Evolutionary conservation across 64 coral and sea anemone species (phyloP).

Genomic region (Exaiptasia diaphana): DNA sequence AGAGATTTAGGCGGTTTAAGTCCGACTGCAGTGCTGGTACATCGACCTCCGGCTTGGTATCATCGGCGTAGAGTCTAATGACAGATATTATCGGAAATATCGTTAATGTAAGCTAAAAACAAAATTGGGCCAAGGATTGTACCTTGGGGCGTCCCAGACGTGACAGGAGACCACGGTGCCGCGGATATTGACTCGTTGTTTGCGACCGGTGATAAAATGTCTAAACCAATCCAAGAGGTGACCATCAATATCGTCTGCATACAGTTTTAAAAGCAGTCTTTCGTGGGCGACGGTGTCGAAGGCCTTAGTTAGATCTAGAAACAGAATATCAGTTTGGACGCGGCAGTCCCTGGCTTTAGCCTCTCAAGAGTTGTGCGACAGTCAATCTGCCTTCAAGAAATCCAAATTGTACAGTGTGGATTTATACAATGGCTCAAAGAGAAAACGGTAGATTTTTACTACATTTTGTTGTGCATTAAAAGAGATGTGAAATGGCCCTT

Average conservation of each 20-base stretch:
- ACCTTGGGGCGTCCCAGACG: conserved; percentile 21
- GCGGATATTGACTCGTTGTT: background rate
- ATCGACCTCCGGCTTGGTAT: background rate
- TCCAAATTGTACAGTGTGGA: too few relatives aligned
- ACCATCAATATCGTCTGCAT: conserved; percentile 12
- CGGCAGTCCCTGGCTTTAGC: too few relatives aligned
- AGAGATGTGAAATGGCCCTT: too few relatives aligned
- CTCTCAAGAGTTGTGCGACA: too few relatives aligned
- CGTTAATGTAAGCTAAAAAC: background rate
- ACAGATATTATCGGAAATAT: too few relatives aligned
- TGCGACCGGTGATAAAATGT: conserved; percentile 28
- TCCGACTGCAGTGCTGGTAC: background rate
- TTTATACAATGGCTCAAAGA: too few relatives aligned
- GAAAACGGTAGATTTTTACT: too few relatives aligned
- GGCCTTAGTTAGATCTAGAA: conserved; percentile 14
- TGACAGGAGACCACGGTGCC: background rate
- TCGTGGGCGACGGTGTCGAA: conserved; percentile 27
- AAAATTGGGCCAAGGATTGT: conserved; percentile 2
- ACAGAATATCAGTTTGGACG: background rate
- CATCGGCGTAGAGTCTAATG: too few relatives aligned
- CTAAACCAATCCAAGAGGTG: background rate
- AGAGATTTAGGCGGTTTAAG: background rate
- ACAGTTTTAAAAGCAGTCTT: conserved; percentile 24
- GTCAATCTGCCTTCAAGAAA: too few relatives aligned
- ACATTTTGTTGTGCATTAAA: too few relatives aligned